Evolutionary conservation across 2,113 vertebrate species (phyloP).

Genomic region (human (Homo sapiens)): DNA sequence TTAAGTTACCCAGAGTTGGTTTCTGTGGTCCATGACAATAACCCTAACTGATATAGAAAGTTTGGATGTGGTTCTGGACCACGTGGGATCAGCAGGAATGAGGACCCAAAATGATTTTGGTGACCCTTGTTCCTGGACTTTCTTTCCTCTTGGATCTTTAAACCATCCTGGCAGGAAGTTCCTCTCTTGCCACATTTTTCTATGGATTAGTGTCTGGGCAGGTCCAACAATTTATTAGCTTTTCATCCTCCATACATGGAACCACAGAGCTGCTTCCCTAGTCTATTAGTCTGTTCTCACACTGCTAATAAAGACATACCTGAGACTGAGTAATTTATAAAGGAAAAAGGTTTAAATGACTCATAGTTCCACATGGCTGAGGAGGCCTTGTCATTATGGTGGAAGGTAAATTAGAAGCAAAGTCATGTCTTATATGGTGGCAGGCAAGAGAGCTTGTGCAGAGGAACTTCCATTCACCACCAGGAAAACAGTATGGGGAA

Average conservation of each 20-base stretch:
- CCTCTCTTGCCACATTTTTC: background rate
- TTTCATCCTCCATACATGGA: background rate
- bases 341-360: too few species aligned
- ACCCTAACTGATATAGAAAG: rapidly evolving
- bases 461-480: too few species aligned
- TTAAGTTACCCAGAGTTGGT: background rate
- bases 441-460: too few species aligned
- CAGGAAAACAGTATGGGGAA: too few species aligned
- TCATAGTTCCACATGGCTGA: too few species aligned
- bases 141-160: background rate
- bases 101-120: background rate
- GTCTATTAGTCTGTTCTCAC: too few species aligned
- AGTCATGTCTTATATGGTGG: too few species aligned
- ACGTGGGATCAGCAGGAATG: background rate
- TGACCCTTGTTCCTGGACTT: background rate
- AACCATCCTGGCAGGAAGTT: background rate
- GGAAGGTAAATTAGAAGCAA: too few species aligned
- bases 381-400: too few species aligned
- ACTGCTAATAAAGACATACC: too few species aligned
- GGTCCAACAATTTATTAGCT: background rate
- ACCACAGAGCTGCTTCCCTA: too few species aligned
- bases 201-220: background rate
- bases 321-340: too few species aligned
- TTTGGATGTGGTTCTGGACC: background rate
- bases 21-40: background rate